phyloP scores from a whole-genome alignment of 2,888 invertebrate species.

The Tipula vernalis region DNA sequence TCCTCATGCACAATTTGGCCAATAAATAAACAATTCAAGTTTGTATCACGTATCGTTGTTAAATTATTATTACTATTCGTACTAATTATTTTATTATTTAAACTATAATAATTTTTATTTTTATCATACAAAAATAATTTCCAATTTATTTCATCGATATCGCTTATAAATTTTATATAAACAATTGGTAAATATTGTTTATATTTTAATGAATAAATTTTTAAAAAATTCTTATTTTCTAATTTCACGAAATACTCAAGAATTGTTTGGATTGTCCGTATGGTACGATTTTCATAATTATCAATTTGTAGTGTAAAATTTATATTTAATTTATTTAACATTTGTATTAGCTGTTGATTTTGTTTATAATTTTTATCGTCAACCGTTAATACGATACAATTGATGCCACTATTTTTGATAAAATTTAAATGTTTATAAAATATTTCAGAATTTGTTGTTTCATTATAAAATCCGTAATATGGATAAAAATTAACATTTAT shows the following conservation, averaged over 20 bases:
- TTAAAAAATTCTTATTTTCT: slow-evolving; percentile 26
- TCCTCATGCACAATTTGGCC: slow-evolving; percentile 34
- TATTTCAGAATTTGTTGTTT: slow-evolving; percentile 30
- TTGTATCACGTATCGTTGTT: slow-evolving; percentile 37
- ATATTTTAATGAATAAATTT: slow-evolving; percentile 28
- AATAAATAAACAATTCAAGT: slow-evolving; percentile 44
- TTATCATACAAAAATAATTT: slow-evolving; percentile 30
- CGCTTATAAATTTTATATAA: slow-evolving; percentile 53
- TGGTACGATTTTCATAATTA: slow-evolving; percentile 41
- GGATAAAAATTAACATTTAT: slow-evolving; percentile 33
- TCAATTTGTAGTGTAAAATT: slow-evolving; percentile 48
- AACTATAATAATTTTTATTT: slow-evolving; percentile 25
- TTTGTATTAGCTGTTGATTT: slow-evolving; percentile 30
- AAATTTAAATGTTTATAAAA: slow-evolving; percentile 46
- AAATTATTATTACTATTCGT: slow-evolving; percentile 26
- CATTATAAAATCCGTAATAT: slow-evolving; percentile 29
- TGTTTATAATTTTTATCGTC: slow-evolving; percentile 40
- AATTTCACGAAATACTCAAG: slow-evolving; percentile 23
- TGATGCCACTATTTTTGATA: slow-evolving; percentile 44
- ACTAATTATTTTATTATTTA: neutral
- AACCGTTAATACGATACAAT: slow-evolving; percentile 44
- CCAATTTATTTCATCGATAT: slow-evolving; percentile 40
- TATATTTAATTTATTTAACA: slow-evolving; percentile 37
- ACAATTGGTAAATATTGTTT: slow-evolving; percentile 40
- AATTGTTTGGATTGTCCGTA: slow-evolving; percentile 37